Base-by-base conservation (phyloP, 1,140 invertebrate genomes). In the Pachyrhynchus sulphureomaculatus region DNA sequence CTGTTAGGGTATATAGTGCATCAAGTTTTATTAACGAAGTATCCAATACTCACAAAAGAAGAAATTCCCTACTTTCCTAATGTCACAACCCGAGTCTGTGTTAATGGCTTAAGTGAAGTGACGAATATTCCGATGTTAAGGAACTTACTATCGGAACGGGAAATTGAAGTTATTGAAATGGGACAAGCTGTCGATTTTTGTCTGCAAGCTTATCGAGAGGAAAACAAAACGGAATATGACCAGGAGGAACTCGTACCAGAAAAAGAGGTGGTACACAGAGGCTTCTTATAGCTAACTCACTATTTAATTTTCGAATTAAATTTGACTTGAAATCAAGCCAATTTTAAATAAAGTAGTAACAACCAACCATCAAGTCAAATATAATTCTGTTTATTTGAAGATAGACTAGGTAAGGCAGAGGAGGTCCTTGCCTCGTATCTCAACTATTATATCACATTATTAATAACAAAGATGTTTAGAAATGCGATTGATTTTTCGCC, bases 161-260 rank as follows among this genome's bases (percentile, higher is more conserved):
- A 77, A 56, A 78, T 86, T 45, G 71, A 76, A 47, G 76, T 85
- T 18, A 73, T 86, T 17, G 71, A 79, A 6, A 59, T 85, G 26
- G 76, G 81, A 61, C 74, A 81, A 32, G 81, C 80, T 9, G 79
- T 85, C 13, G 81, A 84, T 64, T 81, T 77, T 73, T 84, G 83
- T 67, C 64, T 86, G 1, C 64, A 77, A 36, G 67, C 66, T 13
- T 85, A 79, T 68, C 82, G 81, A 37, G 70, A 74, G 13, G 81
- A 82, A 80, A 53, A 62, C 77, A 18, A 72, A 49, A 62, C 78
- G 26, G 72, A 76, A 41, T 78, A 71, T 70, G 76, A 80, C 6
- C 20, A 24, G 66, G 79, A 78, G 21, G 33, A 33, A n/a, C 29
- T 24, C 4, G 13, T 41, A 21, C 26, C 42, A 6, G 60, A 4